phyloP scores from a whole-genome alignment of 2,113 vertebrate genomes.

The Sus scrofa region T2T-Sscrofa CM000824.6:39099501-39100000 shows the following conservation, averaged over 20 bases:
- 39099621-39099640: too few species aligned
- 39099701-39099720: constrained; percentile 23
- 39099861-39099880: background rate
- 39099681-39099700: constrained; percentile 16
- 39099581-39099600: too few species aligned
- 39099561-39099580: too few species aligned
- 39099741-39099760: background rate
- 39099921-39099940: background rate
- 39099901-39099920: background rate
- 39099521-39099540: too few species aligned
- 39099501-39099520: too few species aligned
- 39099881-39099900: background rate
- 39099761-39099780: constrained; percentile 27
- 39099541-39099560: too few species aligned
- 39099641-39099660: background rate
- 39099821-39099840: background rate
- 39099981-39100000: background rate
- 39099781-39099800: constrained; percentile 22
- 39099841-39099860: constrained; percentile 42
- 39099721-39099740: constrained; percentile 1
- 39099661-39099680: constrained; percentile 9
- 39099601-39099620: too few species aligned
- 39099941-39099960: background rate
- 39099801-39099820: background rate
- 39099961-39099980: background rate